Percentiles rank a stretch among this genome's conserved stretches.
Conservation (phyloP, 1,140 invertebrate species). For the Saccostrea echinata region DNA sequence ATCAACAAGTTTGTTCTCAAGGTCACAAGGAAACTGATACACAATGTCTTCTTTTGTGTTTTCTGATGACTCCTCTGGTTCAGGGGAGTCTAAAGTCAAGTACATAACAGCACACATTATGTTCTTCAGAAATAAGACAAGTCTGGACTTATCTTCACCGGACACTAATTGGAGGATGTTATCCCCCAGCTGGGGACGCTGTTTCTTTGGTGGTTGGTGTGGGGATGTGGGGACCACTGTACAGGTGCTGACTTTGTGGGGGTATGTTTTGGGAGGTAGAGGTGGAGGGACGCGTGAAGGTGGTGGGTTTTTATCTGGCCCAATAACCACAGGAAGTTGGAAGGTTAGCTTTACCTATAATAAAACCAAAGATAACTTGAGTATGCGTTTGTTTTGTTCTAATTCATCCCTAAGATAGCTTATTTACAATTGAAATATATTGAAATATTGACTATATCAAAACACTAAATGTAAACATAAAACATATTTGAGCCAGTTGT, state of each 20-base stretch:
- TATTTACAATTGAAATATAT: neutral
- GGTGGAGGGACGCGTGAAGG: slow-evolving; percentile 52
- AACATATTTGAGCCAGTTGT: neutral
- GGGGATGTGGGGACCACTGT: slow-evolving; percentile 37
- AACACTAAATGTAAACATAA: neutral
- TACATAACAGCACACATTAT: slow-evolving; percentile 66
- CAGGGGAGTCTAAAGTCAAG: slow-evolving; percentile 63
- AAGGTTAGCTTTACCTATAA: slow-evolving; percentile 70
- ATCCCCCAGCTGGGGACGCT: slow-evolving; percentile 42
- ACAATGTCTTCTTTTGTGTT: slow-evolving; percentile 70
- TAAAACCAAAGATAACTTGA: neutral
- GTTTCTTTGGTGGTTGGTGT: slow-evolving; percentile 27
- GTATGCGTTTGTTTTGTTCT: no score
- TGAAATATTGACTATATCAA: neutral
- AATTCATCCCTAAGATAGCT: neutral
- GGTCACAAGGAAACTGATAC: slow-evolving; percentile 75
- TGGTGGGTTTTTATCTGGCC: slow-evolving; percentile 65
- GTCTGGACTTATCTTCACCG: slow-evolving; percentile 49
- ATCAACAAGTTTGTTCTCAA: slow-evolving; percentile 72
- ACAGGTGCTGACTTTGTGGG: slow-evolving; percentile 38
- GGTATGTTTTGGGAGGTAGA: slow-evolving; percentile 57
- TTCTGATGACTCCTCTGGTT: neutral
- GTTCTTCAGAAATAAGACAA: slow-evolving; percentile 33
- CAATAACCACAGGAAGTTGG: slow-evolving; percentile 72
- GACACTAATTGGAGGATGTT: slow-evolving; percentile 59